Conservation (phyloP, 2,113 vertebrate genomes). For the Camelus bactrianus region DNA sequence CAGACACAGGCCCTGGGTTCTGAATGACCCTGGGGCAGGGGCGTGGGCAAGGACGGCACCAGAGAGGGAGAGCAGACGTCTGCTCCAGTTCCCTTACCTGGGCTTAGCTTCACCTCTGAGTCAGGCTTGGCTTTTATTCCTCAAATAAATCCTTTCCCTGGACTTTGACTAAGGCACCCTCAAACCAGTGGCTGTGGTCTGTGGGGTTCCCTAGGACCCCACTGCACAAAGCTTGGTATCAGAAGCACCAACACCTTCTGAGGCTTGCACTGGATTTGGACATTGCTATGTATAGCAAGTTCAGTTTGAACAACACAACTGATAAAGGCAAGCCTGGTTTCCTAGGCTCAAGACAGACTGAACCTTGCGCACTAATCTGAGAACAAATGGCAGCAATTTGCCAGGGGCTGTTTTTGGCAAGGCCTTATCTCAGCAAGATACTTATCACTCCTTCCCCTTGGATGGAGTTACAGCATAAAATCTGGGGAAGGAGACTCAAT, state of each 20-base stretch:
- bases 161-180: background rate
- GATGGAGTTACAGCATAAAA: slow-evolving; percentile 79
- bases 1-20: background rate
- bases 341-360: slow-evolving; percentile 10
- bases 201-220: background rate
- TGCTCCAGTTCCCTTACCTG: background rate
- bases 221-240: background rate
- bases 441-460: slow-evolving; percentile 66
- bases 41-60: background rate
- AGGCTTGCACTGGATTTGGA: background rate
- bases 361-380: background rate
- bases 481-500: slow-evolving; percentile 77
- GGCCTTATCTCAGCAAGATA: slow-evolving; percentile 79
- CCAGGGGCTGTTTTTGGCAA: slow-evolving; percentile 61
- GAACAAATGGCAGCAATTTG: slow-evolving; percentile 70
- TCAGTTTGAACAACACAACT: background rate
- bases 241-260: background rate
- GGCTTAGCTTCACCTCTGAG: background rate
- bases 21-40: background rate
- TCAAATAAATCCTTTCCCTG: background rate
- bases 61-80: background rate
- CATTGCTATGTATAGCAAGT: background rate
- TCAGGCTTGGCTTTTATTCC: slow-evolving; percentile 11
- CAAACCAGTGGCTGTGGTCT: background rate
- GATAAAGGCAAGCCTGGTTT: background rate